Percentiles rank a stretch among this genome's conserved stretches.
Evolutionary conservation across 2,113 vertebrate species (phyloP).

Genomic region (Heterotis niloticus): DNA sequence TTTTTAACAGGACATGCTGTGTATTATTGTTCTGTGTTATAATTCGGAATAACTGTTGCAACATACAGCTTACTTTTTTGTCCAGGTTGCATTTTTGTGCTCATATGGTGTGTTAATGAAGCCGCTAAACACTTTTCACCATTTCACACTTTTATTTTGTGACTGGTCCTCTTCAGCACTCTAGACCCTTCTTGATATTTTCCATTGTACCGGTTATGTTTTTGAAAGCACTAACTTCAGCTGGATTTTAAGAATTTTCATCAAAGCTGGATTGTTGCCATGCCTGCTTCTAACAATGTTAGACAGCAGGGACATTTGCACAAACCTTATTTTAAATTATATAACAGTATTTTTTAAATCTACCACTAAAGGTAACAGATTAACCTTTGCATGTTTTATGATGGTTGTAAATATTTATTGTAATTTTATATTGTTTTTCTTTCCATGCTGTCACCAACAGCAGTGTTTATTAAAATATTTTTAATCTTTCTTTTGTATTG

Average conservation of each 20-base stretch:
- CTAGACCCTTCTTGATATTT: background rate
- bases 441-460: conserved; percentile 64
- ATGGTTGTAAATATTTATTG: conserved; percentile 68
- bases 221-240: conserved; percentile 13
- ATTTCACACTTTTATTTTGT: background rate
- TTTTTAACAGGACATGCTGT: background rate
- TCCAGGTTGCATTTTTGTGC: background rate
- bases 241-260: background rate
- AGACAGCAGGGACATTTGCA: conserved; percentile 67
- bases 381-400: conserved; percentile 68
- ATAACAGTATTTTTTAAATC: conserved; percentile 63
- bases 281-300: conserved; percentile 15
- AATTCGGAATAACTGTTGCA: background rate
- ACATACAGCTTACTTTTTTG: background rate
- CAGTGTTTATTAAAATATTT: conserved; percentile 70
- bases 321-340: conserved; percentile 63
- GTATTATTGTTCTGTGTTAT: background rate
- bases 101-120: conserved; percentile 13
- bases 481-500: conserved; percentile 58
- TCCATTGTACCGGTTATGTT: background rate
- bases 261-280: conserved; percentile 5
- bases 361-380: conserved; percentile 60
- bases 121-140: background rate
- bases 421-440: conserved; percentile 67
- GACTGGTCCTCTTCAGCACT: background rate